These are phyloP conservation scores for Ichneumon xanthorius DNA, from an alignment of 2,888 invertebrate species.

Conservation along the genomic window DNA sequence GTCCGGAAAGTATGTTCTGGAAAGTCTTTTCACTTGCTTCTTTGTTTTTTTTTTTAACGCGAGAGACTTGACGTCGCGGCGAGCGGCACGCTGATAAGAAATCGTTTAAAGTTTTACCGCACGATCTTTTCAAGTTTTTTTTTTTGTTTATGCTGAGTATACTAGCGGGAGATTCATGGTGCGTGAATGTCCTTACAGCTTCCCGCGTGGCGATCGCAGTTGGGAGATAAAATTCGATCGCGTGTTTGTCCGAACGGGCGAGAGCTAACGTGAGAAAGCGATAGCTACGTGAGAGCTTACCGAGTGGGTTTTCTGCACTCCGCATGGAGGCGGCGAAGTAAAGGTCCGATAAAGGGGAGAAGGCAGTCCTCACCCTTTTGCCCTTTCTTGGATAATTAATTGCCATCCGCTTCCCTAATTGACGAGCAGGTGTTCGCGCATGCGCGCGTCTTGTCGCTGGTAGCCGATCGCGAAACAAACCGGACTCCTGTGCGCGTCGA, in stretches of 20 bases:
- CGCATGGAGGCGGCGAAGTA: slow-evolving; percentile 11
- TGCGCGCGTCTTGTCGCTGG: slow-evolving; percentile 11
- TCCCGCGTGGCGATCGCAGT: slow-evolving; percentile 27
- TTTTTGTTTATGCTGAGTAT: not conserved
- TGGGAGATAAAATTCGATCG: slow-evolving; percentile 50
- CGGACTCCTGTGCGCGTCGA: not conserved
- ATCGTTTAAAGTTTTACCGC: not conserved
- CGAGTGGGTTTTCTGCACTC: slow-evolving; percentile 5
- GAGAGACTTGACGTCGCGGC: not conserved
- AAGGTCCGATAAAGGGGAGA: not conserved
- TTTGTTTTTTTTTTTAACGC: not conserved
- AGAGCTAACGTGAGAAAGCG: slow-evolving; percentile 14
- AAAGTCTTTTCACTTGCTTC: not conserved
- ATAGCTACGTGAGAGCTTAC: slow-evolving; percentile 4
- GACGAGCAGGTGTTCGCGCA: slow-evolving; percentile 61
- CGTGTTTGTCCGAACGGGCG: slow-evolving; percentile 41
- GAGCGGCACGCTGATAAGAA: not conserved
- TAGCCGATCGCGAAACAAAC: slow-evolving; percentile 9
- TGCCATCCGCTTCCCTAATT: slow-evolving; percentile 51
- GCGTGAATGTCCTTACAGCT: not conserved
- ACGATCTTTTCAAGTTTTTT: not conserved
- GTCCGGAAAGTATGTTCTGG: not conserved
- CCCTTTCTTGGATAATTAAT: slow-evolving; percentile 68
- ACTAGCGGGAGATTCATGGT: not conserved
- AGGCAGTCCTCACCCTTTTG: slow-evolving; percentile 36